phyloP scores from a whole-genome alignment of 2,888 invertebrate genomes.

The Agrilus mali region DNA sequence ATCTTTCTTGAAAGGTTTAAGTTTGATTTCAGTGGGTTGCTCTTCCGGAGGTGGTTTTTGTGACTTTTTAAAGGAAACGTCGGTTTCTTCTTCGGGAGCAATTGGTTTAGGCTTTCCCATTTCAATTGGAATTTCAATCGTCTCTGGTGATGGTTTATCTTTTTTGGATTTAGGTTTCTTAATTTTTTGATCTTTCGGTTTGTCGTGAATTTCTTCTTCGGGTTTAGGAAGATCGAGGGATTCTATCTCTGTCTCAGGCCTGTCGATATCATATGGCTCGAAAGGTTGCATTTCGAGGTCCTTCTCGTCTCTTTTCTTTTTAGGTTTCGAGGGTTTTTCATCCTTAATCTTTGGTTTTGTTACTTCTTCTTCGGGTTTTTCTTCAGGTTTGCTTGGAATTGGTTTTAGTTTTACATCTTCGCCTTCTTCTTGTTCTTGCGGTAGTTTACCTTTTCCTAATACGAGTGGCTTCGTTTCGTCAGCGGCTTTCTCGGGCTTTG shows the following conservation, averaged over 20 bases:
- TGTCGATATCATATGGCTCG: slow-evolving; percentile 29
- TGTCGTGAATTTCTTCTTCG: slow-evolving; percentile 17
- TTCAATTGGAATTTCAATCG: slow-evolving; percentile 23
- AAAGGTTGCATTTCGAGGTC: slow-evolving; percentile 27
- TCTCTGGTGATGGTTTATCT: slow-evolving; percentile 17
- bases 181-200: slow-evolving; percentile 15
- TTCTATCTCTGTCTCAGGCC: slow-evolving; percentile 29
- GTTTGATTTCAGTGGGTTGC: slow-evolving; percentile 19
- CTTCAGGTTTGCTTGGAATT: slow-evolving; percentile 27
- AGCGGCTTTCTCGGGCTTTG: slow-evolving; percentile 13
- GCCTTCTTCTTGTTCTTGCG: slow-evolving; percentile 22
- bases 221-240: slow-evolving; percentile 29
- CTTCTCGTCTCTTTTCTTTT: slow-evolving; percentile 20
- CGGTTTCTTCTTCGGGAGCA: slow-evolving; percentile 29
- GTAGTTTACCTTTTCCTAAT: slow-evolving; percentile 35
- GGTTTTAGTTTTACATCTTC: slow-evolving; percentile 30
- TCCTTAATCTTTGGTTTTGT: slow-evolving; percentile 16
- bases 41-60: slow-evolving; percentile 18
- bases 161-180: slow-evolving; percentile 18
- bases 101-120: slow-evolving; percentile 29
- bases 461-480: slow-evolving; percentile 29
- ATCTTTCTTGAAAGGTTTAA: slow-evolving; percentile 11
- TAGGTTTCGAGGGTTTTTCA: slow-evolving; percentile 9
- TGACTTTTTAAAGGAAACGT: slow-evolving; percentile 24
- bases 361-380: slow-evolving; percentile 20